Percentiles rank a stretch among this genome's conserved stretches.
phyloP scores from a whole-genome alignment of 2,888 invertebrate species.

The Notodonta ziczac region DNA sequence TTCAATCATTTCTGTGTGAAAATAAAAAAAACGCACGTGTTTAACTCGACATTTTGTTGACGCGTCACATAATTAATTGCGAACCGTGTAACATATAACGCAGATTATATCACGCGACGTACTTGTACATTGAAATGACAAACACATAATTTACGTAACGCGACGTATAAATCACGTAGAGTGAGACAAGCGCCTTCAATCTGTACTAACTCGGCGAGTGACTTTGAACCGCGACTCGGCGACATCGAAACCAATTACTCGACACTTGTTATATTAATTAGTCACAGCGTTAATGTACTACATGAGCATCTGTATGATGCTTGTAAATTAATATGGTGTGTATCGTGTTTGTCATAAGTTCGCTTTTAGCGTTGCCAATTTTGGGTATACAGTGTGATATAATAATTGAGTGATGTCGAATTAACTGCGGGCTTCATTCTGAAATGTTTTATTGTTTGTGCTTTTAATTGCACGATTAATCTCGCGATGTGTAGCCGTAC shows the following conservation, averaged over 20 bases:
- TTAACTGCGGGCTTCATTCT: no score
- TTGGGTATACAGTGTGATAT: background rate
- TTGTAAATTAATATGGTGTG: constrained; percentile 56
- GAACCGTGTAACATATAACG: constrained; percentile 25
- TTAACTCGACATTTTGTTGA: constrained; percentile 28
- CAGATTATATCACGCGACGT: constrained; percentile 27
- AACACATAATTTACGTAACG: constrained; percentile 17
- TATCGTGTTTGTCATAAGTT: constrained; percentile 32
- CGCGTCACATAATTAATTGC: constrained; percentile 26
- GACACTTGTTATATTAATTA: constrained; percentile 72
- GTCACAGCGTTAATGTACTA: constrained; percentile 50
- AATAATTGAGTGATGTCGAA: background rate
- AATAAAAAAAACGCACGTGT: background rate
- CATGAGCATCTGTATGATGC: constrained; percentile 50
- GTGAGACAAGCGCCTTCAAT: constrained; percentile 32
- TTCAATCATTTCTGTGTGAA: background rate
- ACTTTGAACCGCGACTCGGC: constrained; percentile 44
- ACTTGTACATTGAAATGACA: constrained; percentile 16
- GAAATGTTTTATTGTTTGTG: no score
- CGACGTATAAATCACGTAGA: constrained; percentile 22
- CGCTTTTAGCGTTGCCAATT: background rate
- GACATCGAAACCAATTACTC: constrained; percentile 64
- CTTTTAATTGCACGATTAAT: no score
- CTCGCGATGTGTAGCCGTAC: no score
- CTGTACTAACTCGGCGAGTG: constrained; percentile 36